Percentiles rank a stretch among this genome's conserved stretches.
phyloP scores from a whole-genome alignment of 2,113 vertebrate genomes.

The Marcusenius ussheri region DNA sequence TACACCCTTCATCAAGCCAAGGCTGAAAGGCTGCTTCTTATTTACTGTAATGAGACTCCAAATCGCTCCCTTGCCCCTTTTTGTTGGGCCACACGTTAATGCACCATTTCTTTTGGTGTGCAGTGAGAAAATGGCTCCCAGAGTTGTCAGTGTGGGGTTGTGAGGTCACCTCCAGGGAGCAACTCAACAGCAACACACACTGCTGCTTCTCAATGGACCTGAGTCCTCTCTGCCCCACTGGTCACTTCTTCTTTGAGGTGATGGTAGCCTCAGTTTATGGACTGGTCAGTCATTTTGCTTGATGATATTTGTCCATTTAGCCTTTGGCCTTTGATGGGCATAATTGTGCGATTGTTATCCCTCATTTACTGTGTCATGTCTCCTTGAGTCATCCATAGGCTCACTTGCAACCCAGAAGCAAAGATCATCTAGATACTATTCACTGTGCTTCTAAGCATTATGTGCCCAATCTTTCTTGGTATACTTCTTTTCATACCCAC shows the following conservation, averaged over 20 bases:
- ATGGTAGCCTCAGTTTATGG: neutral
- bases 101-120: conserved; percentile 56
- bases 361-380: neutral
- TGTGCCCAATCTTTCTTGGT: neutral
- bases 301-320: neutral
- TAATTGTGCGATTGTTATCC: neutral
- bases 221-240: neutral
- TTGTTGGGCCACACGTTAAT: conserved; percentile 46
- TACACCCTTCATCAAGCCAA: conserved; percentile 37
- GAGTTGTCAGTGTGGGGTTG: conserved; percentile 33
- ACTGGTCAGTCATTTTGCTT: neutral
- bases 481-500: neutral
- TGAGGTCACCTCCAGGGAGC: conserved; percentile 22
- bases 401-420: neutral
- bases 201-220: neutral
- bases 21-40: conserved; percentile 53
- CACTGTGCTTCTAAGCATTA: neutral
- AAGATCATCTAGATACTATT: neutral
- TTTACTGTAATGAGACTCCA: conserved; percentile 45
- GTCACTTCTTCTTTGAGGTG: neutral
- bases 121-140: conserved; percentile 53
- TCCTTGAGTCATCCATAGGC: neutral
- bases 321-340: neutral
- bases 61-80: conserved; percentile 27
- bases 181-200: neutral